A percentile compares a stretch with the other conserved stretches of the same genome.
phyloP scores from a whole-genome alignment of 2,797 vertebrate species.

The Dipus sagitta region DNA sequence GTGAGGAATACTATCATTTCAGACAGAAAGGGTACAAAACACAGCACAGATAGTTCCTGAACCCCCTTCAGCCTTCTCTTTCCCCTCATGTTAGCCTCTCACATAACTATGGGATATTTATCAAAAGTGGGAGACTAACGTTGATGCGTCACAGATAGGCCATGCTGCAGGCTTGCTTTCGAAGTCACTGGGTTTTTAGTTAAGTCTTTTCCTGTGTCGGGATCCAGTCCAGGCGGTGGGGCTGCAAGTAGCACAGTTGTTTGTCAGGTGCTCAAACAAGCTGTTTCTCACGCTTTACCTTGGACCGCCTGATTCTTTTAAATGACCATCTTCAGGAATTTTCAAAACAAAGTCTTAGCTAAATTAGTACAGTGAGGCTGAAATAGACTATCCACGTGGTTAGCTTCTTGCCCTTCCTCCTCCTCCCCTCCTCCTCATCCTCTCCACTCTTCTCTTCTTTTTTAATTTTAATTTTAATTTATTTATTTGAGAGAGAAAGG shows the following conservation, averaged over 20 bases:
- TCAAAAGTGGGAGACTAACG: neutral
- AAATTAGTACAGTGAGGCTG: neutral
- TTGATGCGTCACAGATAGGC: neutral
- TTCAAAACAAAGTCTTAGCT: conserved; percentile 47
- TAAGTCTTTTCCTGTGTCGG: neutral
- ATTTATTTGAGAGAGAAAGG: too few relatives aligned
- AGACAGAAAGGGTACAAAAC: neutral
- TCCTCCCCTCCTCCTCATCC: neutral
- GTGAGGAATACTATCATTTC: neutral
- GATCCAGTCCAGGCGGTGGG: neutral
- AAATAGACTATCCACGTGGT: neutral
- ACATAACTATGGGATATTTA: neutral
- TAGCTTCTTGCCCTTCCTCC: neutral
- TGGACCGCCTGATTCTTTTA: neutral
- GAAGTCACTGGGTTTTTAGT: neutral
- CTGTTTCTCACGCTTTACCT: neutral
- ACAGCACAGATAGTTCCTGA: neutral
- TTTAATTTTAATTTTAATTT: too few relatives aligned
- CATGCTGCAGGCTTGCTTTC: neutral
- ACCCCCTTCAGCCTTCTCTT: neutral
- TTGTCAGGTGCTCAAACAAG: neutral
- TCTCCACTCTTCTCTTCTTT: neutral
- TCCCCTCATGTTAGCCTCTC: neutral
- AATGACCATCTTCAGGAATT: neutral
- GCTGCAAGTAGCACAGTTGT: neutral